Conservation (phyloP, 2,888 invertebrate genomes). For the Apomyelois bistriatella region DNA sequence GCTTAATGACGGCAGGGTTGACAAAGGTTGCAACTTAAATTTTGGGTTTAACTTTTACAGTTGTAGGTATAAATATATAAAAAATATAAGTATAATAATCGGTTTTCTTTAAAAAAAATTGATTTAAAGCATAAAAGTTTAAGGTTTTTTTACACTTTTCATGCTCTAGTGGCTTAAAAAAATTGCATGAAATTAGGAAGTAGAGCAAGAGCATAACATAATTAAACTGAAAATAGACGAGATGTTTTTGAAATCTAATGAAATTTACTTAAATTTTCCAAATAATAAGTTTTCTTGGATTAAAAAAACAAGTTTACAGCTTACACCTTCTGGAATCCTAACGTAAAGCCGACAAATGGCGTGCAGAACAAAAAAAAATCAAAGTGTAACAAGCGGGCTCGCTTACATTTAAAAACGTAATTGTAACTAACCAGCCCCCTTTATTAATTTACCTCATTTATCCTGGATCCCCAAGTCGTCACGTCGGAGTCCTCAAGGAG, state of each 20-base stretch:
- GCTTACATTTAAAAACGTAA: constrained; percentile 79
- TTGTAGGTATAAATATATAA: neutral
- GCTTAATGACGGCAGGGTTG: constrained; percentile 47
- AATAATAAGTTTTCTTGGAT: no score
- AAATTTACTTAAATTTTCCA: no score
- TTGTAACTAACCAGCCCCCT: constrained; percentile 77
- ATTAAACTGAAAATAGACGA: no score
- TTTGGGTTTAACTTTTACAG: constrained; percentile 13
- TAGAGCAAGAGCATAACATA: neutral
- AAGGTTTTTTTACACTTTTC: no score
- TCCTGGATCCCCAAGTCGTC: constrained; percentile 54
- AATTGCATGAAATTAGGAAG: neutral
- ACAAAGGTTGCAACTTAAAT: constrained; percentile 39
- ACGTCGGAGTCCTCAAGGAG: constrained; percentile 49
- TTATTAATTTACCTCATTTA: constrained; percentile 78
- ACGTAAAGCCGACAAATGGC: constrained; percentile 59
- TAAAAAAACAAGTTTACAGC: constrained; percentile 23
- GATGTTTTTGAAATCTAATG: no score
- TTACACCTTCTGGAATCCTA: constrained; percentile 28
- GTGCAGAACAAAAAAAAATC: constrained; percentile 75
- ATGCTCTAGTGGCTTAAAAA: no score
- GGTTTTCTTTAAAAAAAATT: no score
- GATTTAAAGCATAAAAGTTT: no score
- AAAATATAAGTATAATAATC: neutral
- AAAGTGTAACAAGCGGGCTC: constrained; percentile 69